These are phyloP conservation scores for Gnathonemus longibarbis DNA, from an alignment of 2,113 vertebrate genomes.

Conservation along the genomic window DNA sequence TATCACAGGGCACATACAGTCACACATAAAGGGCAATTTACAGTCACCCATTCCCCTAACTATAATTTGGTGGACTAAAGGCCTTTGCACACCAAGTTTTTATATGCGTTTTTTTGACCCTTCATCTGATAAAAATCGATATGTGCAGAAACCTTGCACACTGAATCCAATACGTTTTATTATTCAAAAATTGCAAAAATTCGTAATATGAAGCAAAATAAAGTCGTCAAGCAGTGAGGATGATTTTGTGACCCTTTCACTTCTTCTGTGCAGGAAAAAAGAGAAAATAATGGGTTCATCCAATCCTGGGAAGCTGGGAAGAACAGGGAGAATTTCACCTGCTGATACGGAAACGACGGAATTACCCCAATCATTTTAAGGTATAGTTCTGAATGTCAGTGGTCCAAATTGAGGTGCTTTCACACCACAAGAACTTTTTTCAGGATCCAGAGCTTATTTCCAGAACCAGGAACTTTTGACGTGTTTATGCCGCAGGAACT, in stretches of 20 bases:
- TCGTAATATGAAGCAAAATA: background rate
- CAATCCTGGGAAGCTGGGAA: background rate
- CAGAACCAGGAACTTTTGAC: background rate
- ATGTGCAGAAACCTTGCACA: background rate
- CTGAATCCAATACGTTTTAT: background rate
- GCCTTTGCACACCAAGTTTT: background rate
- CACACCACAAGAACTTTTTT: background rate
- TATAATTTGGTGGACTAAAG: background rate
- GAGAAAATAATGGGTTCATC: background rate
- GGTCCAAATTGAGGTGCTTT: background rate
- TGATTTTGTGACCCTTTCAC: background rate
- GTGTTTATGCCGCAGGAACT: background rate
- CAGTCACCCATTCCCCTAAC: background rate
- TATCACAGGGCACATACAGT: background rate
- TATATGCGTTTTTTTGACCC: background rate
- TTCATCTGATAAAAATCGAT: background rate
- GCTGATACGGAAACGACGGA: background rate
- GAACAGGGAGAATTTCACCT: background rate
- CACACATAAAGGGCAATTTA: background rate
- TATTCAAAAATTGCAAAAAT: background rate
- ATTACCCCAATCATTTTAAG: background rate
- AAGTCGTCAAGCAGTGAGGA: background rate
- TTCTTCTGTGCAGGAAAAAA: background rate
- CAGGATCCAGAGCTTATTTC: background rate
- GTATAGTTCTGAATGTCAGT: background rate